phyloP scores from a whole-genome alignment of 2,888 invertebrate species.

The Celastrina argiolus region DNA sequence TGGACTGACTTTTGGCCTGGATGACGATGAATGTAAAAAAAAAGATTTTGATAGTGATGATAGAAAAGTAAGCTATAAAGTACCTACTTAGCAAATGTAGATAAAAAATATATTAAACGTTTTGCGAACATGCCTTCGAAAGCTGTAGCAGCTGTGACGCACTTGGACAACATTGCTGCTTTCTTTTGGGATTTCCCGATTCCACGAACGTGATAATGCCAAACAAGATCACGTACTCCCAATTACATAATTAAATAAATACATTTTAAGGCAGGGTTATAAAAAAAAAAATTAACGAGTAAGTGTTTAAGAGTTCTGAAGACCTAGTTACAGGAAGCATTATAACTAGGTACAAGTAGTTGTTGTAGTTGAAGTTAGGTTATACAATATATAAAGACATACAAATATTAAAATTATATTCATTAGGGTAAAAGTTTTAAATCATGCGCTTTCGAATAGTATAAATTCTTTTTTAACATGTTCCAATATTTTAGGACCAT shows the following conservation, averaged over 20 bases:
- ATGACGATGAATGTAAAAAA: background rate
- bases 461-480: background rate
- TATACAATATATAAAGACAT: background rate
- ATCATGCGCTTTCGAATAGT: background rate
- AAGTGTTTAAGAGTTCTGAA: too few species aligned
- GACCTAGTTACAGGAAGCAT: too few species aligned
- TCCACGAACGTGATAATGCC: background rate
- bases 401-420: background rate
- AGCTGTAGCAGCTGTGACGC: background rate
- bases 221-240: background rate
- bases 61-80: too few species aligned
- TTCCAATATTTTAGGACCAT: background rate
- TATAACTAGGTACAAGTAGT: too few species aligned
- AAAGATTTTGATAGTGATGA: background rate
- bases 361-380: too few species aligned
- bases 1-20: background rate
- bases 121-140: background rate
- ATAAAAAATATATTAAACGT: constrained; percentile 11
- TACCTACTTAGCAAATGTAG: too few species aligned
- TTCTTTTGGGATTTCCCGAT: background rate
- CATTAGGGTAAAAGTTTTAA: background rate
- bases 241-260: background rate
- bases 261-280: too few species aligned
- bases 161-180: background rate
- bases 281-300: too few species aligned